Evolutionary conservation across 2,113 vertebrate genomes (phyloP).

Genomic region (Onychorhynchus coronatus): DNA sequence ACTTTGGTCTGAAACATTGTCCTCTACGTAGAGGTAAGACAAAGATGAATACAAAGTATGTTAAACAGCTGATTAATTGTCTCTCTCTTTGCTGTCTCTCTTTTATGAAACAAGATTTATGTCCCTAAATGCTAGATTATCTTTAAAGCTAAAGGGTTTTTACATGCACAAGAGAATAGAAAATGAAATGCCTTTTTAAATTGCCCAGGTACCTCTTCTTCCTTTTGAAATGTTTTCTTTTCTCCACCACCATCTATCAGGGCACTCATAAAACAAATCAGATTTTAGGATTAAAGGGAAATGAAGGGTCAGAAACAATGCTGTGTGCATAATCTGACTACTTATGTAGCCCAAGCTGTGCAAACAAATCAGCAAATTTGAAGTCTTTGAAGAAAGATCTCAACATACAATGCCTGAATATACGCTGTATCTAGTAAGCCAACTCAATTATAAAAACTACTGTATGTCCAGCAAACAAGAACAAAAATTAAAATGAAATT

Average conservation of each 20-base stretch:
- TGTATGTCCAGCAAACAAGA: neutral
- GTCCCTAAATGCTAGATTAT: neutral
- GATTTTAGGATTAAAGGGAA: slow-evolving; percentile 23
- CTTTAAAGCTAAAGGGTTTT: neutral
- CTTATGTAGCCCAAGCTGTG: neutral
- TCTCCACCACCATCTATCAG: neutral
- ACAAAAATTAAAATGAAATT: neutral
- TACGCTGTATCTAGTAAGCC: neutral
- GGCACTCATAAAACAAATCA: neutral
- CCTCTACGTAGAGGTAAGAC: rapidly evolving
- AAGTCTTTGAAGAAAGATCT: neutral
- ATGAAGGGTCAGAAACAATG: neutral
- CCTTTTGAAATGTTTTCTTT: neutral
- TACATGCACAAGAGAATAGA: neutral
- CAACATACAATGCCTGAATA: neutral
- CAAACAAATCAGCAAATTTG: neutral
- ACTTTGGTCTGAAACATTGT: neutral
- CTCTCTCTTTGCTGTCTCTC: neutral
- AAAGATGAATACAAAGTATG: neutral
- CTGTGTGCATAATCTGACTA: neutral
- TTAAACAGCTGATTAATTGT: neutral
- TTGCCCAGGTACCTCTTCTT: neutral
- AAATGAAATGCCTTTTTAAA: neutral
- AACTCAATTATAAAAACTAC: neutral
- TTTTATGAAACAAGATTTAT: neutral